These are phyloP conservation scores for Merodon equestris DNA, from an alignment of 2,888 invertebrate species.

Conservation along the genomic window DNA sequence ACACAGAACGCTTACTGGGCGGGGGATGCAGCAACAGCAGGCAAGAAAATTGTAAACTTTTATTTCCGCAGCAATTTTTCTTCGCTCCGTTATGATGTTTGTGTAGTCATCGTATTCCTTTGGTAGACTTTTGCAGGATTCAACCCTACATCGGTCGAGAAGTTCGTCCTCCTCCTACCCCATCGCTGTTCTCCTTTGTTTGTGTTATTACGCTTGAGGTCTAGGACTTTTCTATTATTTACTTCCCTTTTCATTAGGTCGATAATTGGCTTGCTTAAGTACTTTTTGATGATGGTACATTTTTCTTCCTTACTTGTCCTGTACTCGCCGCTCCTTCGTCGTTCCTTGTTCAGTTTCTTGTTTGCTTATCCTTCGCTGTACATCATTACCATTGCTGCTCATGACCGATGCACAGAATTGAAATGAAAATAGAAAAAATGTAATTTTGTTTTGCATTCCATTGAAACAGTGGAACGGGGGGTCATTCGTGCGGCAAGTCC, in stretches of 20 bases:
- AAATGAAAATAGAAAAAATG: no score
- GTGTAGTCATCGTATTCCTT: constrained; percentile 55
- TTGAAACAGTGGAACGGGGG: no score
- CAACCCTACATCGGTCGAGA: constrained; percentile 14
- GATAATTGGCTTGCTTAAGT: constrained; percentile 73
- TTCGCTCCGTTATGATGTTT: constrained; percentile 61
- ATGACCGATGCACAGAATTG: constrained; percentile 4
- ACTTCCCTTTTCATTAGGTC: constrained; percentile 72
- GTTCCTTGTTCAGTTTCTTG: background rate
- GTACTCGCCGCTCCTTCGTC: background rate
- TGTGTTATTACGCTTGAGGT: constrained; percentile 67
- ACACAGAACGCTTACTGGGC: background rate
- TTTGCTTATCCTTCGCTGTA: background rate
- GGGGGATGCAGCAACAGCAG: constrained; percentile 21
- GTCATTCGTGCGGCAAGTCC: no score
- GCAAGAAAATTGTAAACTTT: constrained; percentile 63
- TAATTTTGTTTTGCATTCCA: no score
- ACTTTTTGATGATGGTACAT: constrained; percentile 72
- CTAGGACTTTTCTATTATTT: constrained; percentile 69
- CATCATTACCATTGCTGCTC: constrained; percentile 19
- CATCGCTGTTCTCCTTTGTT: constrained; percentile 52
- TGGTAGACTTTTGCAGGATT: constrained; percentile 27
- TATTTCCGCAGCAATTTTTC: constrained; percentile 59
- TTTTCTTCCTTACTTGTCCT: constrained; percentile 56
- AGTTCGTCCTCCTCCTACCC: background rate